Conservation (phyloP, 2,113 vertebrate genomes). For the Zosterops borbonicus region DNA sequence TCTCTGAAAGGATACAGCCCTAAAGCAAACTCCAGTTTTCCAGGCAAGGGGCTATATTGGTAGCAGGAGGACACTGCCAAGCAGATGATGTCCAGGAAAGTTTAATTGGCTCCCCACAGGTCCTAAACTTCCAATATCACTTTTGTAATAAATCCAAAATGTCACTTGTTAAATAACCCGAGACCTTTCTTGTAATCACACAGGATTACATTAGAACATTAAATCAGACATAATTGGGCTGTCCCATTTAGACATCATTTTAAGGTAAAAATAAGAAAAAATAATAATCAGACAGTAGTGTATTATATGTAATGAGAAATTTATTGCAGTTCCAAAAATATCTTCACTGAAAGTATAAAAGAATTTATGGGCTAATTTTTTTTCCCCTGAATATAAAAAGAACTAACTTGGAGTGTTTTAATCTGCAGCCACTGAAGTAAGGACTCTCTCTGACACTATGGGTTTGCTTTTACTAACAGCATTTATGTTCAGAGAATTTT, state of each 20-base stretch:
- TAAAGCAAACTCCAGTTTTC: not conserved
- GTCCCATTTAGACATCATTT: slow-evolving; percentile 61
- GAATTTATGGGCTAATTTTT: slow-evolving; percentile 54
- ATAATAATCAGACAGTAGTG: not conserved
- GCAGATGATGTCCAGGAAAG: slow-evolving; percentile 13
- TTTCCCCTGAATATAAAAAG: slow-evolving; percentile 5
- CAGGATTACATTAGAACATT: slow-evolving; percentile 57
- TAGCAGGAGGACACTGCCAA: not conserved
- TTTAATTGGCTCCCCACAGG: slow-evolving; percentile 54
- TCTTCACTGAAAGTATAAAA: slow-evolving; percentile 24
- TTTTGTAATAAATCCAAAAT: slow-evolving; percentile 52
- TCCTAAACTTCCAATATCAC: not conserved
- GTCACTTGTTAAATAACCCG: slow-evolving; percentile 25
- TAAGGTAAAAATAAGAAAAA: slow-evolving; percentile 35
- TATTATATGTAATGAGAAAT: slow-evolving; percentile 42
- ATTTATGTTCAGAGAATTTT: not conserved
- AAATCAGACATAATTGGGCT: slow-evolving; percentile 62
- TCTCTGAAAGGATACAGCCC: not conserved
- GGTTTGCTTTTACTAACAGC: slow-evolving; percentile 29
- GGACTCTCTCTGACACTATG: not conserved
- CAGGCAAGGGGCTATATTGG: not conserved
- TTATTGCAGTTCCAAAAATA: slow-evolving; percentile 50
- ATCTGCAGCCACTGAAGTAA: slow-evolving; percentile 25
- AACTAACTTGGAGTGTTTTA: slow-evolving; percentile 39
- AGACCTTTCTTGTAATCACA: slow-evolving; percentile 61